Evolutionary conservation across 2,113 vertebrate genomes (phyloP).

Genomic region (Vimba vimba): DNA sequence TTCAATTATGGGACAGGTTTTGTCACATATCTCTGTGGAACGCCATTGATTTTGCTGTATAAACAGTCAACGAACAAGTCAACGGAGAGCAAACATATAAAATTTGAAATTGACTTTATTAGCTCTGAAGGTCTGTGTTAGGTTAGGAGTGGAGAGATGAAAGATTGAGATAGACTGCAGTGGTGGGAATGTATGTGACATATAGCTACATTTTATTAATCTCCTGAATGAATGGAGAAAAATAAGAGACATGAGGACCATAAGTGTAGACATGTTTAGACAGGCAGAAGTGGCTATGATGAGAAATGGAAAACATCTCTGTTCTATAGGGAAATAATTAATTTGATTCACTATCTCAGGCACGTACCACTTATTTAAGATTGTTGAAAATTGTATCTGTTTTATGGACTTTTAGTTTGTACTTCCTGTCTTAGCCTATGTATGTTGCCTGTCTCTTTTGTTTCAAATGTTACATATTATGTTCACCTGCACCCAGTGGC

Average conservation of each 20-base stretch:
- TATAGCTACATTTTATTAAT: neutral
- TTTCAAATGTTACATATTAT: too few species aligned
- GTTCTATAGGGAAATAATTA: too few species aligned
- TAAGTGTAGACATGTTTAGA: neutral
- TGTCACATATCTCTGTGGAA: neutral
- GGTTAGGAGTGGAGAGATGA: neutral
- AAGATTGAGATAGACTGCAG: neutral
- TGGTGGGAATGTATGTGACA: neutral
- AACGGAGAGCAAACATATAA: neutral
- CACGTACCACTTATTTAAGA: too few species aligned
- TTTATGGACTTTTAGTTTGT: too few species aligned
- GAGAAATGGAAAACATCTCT: too few species aligned
- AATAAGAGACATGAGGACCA: neutral
- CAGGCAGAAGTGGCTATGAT: neutral
- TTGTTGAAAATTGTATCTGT: too few species aligned
- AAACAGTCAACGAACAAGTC: neutral
- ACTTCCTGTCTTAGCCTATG: too few species aligned
- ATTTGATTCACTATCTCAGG: too few species aligned
- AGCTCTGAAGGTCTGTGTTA: neutral
- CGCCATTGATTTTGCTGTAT: neutral
- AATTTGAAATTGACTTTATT: neutral
- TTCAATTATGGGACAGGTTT: neutral
- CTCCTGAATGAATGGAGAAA: neutral
- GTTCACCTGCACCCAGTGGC: too few species aligned
- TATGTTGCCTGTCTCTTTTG: too few species aligned